phyloP scores from a whole-genome alignment of 2,888 invertebrate species.

The Abrostola triplasia region DNA sequence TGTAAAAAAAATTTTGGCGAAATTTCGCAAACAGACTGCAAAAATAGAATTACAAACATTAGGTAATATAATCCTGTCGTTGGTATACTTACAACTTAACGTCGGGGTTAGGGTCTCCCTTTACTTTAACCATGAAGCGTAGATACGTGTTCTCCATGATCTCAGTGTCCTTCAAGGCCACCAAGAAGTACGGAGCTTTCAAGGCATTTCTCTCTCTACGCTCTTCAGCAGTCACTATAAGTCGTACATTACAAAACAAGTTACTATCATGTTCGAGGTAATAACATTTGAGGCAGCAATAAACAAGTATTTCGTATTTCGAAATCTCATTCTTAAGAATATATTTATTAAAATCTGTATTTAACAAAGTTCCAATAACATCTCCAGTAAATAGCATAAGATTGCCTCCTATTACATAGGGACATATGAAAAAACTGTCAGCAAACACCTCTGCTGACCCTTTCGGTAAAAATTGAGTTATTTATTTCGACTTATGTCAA shows the following conservation, averaged over 20 bases:
- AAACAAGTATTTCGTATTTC: no score
- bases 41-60: not conserved
- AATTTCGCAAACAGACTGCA: not conserved
- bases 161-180: conserved; percentile 95
- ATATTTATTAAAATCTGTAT: not conserved
- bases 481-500: no score
- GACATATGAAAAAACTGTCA: no score
- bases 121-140: conserved; percentile 95
- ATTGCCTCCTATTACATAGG: no score
- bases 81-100: conserved; percentile 94
- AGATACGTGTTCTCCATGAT: conserved; percentile 95
- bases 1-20: not conserved
- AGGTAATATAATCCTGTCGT: no score
- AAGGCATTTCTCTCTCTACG: conserved; percentile 90
- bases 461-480: no score
- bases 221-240: conserved; percentile 91
- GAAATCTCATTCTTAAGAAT: not conserved
- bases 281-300: conserved; percentile 46
- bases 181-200: conserved; percentile 94
- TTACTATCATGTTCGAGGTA: conserved; percentile 3
- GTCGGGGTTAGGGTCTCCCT: conserved; percentile 96
- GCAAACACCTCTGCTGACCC: no score
- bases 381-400: no score
- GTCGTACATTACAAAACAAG: conserved; percentile 5
- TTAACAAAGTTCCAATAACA: no score